Evolutionary conservation across 2,888 invertebrate species (phyloP), one percentile per base, ranked within the genome.

Genomic region (Serrognathus titanus): DNA sequence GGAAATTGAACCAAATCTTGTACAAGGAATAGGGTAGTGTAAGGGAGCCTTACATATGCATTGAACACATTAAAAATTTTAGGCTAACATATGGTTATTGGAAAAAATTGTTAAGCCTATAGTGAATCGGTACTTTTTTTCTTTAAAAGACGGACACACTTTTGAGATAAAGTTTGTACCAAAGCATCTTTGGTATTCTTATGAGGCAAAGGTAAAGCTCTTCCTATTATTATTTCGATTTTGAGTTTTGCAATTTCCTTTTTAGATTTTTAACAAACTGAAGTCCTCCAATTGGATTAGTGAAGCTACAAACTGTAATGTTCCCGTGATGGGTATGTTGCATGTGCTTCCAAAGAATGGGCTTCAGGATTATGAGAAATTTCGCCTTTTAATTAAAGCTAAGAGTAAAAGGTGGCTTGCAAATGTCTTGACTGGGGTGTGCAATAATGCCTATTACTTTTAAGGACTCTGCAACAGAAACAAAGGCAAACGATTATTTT

Each of bases 31-130:
- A n/a, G n/a, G n/a, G n/a, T n/a, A n/a, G n/a, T n/a, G n/a, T n/a
- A n/a, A n/a, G n/a, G n/a, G n/a, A n/a, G n/a, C n/a, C n/a, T n/a
- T n/a, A n/a, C n/a, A 16, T 16, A 3, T 16, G 16, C 16, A 16
- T 16, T 16, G 16, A 16, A 16, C 16, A 16, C 9, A 4, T 36
- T n/a, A 5, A 8, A 46, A 40, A 49, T 49, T 51, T 13, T 53
- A 62, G 62, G 57, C 41, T 1, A 57, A 57, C 24, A 8, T 53
- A 24, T 59, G 62, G 62, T 12, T 62, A 20, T 53, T 62, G 7
- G 59, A 62, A n/a, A 55, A 53, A 45, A 59, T 62, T 16, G 59
- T 62, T 0, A 62, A 62, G 45, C 62, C 62, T 16, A 16, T 62
- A 39, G 52, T 62, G n/a, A 39, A 24, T 7, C 46, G 51, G 1